Evolutionary conservation across 2,888 invertebrate species (phyloP).

Genomic region (Griposia aprilina): DNA sequence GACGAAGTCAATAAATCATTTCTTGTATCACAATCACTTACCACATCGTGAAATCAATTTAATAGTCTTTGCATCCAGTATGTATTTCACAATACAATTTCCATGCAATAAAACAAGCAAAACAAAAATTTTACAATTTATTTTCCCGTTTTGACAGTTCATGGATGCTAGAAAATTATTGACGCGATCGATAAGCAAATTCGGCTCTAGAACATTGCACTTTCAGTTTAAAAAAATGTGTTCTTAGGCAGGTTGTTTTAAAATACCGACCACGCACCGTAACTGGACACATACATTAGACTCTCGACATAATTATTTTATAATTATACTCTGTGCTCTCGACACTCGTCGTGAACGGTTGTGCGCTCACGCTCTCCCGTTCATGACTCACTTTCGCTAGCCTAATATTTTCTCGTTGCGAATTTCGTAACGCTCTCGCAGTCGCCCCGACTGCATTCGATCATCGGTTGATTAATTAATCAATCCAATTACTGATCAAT

Average conservation of each 20-base stretch:
- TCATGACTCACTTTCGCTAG: too few relatives aligned
- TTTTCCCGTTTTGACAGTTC: slow-evolving; percentile 53
- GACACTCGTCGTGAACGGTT: too few relatives aligned
- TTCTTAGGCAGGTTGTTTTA: neutral
- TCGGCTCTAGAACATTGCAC: slow-evolving; percentile 1
- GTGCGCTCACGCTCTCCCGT: too few relatives aligned
- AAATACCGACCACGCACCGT: neutral
- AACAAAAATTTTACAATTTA: slow-evolving; percentile 48
- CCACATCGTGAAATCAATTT: slow-evolving; percentile 57
- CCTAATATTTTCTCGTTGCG: too few relatives aligned
- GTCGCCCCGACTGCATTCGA: too few relatives aligned
- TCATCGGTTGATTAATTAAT: too few relatives aligned
- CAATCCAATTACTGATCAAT: too few relatives aligned
- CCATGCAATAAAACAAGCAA: slow-evolving; percentile 26
- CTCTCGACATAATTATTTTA: too few relatives aligned
- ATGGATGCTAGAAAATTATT: slow-evolving; percentile 16
- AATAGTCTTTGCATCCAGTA: slow-evolving; percentile 27
- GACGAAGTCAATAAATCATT: neutral
- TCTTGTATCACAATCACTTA: slow-evolving; percentile 28
- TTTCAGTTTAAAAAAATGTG: slow-evolving; percentile 14
- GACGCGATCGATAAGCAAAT: slow-evolving; percentile 38
- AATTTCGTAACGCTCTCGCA: too few relatives aligned
- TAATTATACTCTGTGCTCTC: too few relatives aligned
- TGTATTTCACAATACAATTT: slow-evolving; percentile 17
- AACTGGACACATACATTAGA: too few relatives aligned